Conservation (phyloP, 1,140 invertebrate genomes). For the Aricia agestis region DNA sequence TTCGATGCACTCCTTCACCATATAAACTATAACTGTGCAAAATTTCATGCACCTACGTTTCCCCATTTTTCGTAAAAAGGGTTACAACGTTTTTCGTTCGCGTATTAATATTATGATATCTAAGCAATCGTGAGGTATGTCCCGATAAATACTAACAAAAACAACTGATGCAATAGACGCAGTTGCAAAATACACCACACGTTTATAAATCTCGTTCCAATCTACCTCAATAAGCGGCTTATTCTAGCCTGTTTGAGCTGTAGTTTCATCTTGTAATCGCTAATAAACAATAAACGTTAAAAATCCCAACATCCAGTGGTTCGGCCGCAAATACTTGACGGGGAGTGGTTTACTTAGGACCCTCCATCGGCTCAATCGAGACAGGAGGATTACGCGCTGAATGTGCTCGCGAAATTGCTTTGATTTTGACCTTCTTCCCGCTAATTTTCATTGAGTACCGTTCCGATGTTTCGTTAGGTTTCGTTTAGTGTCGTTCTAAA, state of each 20-base stretch:
- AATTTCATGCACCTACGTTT: too few species aligned
- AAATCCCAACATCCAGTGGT: slow-evolving; percentile 40
- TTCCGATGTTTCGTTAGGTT: not conserved
- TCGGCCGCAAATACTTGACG: slow-evolving; percentile 47
- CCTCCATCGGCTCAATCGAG: slow-evolving; percentile 34
- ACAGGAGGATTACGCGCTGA: slow-evolving; percentile 51
- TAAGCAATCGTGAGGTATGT: too few species aligned
- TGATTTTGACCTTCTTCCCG: slow-evolving; percentile 14
- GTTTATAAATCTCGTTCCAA: too few species aligned
- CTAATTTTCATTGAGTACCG: slow-evolving; percentile 12
- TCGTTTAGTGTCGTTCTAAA: not conserved
- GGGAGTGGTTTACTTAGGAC: slow-evolving; percentile 62
- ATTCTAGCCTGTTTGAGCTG: not conserved
- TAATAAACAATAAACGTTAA: slow-evolving; percentile 13
- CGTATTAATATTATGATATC: too few species aligned
- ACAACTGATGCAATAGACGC: too few species aligned
- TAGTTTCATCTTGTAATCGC: not conserved
- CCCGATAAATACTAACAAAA: too few species aligned
- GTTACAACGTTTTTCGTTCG: too few species aligned
- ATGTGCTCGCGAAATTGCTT: slow-evolving; percentile 21
- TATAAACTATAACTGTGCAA: too few species aligned
- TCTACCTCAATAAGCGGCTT: not conserved
- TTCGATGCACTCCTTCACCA: too few species aligned
- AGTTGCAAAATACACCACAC: too few species aligned
- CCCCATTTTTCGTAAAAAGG: too few species aligned